Evolutionary conservation across 2,113 vertebrate species (phyloP).

Genomic region (Capra hircus): DNA sequence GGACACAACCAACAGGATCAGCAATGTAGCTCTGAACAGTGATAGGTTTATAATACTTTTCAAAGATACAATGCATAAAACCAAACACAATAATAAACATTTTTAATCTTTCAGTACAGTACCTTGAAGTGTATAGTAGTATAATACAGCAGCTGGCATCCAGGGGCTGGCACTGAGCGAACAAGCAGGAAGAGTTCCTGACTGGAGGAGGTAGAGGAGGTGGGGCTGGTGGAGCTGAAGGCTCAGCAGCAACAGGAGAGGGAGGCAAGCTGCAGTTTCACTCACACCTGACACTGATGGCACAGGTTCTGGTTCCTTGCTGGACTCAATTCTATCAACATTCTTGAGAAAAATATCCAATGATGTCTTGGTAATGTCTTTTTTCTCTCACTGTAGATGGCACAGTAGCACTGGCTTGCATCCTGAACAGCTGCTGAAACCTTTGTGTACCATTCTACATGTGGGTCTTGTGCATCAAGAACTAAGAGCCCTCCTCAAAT

Average conservation of each 20-base stretch:
- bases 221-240: neutral
- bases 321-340: neutral
- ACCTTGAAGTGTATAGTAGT: neutral
- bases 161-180: neutral
- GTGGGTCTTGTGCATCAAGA: neutral
- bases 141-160: neutral
- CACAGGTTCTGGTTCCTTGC: neutral
- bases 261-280: neutral
- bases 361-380: neutral
- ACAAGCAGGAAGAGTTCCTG: neutral
- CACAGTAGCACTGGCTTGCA: neutral
- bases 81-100: neutral
- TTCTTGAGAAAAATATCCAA: neutral
- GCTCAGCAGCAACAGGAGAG: neutral
- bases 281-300: neutral
- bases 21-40: neutral
- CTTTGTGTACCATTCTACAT: neutral
- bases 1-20: neutral
- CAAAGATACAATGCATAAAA: neutral
- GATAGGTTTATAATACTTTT: neutral
- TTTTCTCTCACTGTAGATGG: neutral
- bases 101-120: neutral
- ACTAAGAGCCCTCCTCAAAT: neutral
- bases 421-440: neutral
- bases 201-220: neutral